phyloP scores from a whole-genome alignment of 2,888 invertebrate genomes.

The Oscheius sp. region DNA sequence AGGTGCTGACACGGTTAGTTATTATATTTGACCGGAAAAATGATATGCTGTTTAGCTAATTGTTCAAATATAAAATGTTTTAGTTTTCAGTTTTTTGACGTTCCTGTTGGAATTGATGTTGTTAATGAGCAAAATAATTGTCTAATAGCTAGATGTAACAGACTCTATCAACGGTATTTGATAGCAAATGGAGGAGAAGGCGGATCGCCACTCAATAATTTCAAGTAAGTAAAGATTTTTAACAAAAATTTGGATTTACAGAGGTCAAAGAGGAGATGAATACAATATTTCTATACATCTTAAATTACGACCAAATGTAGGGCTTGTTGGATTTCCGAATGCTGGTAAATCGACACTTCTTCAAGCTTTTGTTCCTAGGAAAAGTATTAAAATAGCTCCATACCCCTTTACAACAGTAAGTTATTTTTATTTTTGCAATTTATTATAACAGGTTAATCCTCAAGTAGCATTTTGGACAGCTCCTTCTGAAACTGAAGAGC shows the following conservation, averaged over 20 bases:
- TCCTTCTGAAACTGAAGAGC: constrained; percentile 19
- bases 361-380: constrained; percentile 62
- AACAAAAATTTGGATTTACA: too few species aligned
- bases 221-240: constrained; percentile 55
- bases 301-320: constrained; percentile 65
- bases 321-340: constrained; percentile 67
- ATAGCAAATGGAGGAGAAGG: constrained; percentile 63
- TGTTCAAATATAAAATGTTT: too few species aligned
- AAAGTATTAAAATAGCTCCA: constrained; percentile 62
- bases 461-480: constrained; percentile 44
- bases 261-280: constrained; percentile 52
- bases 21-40: background rate
- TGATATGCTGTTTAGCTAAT: background rate
- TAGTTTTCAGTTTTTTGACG: constrained; percentile 47
- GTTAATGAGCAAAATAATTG: constrained; percentile 49
- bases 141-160: constrained; percentile 56
- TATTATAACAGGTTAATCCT: constrained; percentile 42
- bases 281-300: constrained; percentile 56
- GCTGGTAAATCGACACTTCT: constrained; percentile 68
- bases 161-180: constrained; percentile 48
- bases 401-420: constrained; percentile 65
- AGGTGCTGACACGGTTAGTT: constrained; percentile 29
- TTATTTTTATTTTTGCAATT: background rate
- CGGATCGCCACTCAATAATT: constrained; percentile 46
- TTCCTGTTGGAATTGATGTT: constrained; percentile 66